Percentiles rank a stretch among this genome's conserved stretches.
Conservation (phyloP, 2,888 invertebrate genomes). For the Mallateleia sp. region DNA sequence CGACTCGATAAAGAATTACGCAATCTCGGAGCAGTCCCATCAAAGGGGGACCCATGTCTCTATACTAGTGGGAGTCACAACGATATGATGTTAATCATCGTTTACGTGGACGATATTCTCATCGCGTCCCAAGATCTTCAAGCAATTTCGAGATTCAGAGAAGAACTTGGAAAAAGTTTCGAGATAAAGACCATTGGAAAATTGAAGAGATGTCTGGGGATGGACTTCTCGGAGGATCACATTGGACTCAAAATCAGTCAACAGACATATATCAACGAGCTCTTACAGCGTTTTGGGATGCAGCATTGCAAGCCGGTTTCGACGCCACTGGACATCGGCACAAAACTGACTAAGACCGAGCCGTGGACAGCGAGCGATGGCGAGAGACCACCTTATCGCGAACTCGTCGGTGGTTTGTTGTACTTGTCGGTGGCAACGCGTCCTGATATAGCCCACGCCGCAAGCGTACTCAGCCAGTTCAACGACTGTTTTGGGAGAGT, state of each 20-base stretch:
- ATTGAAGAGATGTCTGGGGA: constrained; percentile 16
- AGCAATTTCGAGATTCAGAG: constrained; percentile 1
- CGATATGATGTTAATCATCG: not conserved
- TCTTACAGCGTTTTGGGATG: constrained; percentile 5
- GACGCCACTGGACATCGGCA: constrained; percentile 25
- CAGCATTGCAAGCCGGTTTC: constrained; percentile 20
- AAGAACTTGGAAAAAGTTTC: not conserved
- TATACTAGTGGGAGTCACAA: constrained; percentile 5
- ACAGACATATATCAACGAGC: not conserved
- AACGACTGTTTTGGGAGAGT: not conserved
- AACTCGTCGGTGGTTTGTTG: constrained; percentile 45
- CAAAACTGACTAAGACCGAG: constrained; percentile 15
- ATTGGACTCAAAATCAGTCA: constrained; percentile 9
- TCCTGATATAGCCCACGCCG: too few species aligned
- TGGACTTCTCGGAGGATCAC: constrained; percentile 21
- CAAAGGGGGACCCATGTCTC: constrained; percentile 6
- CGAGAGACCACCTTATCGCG: constrained; percentile 16
- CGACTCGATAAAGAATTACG: too few species aligned
- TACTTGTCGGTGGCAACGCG: constrained; percentile 31
- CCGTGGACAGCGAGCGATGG: not conserved
- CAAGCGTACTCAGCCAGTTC: not conserved
- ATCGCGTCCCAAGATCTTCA: not conserved
- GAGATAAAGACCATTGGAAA: constrained; percentile 16
- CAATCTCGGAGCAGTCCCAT: not conserved
- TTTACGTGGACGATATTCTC: constrained; percentile 32